Conservation (phyloP, 2,113 vertebrate species). For the Bos javanicus region DNA sequence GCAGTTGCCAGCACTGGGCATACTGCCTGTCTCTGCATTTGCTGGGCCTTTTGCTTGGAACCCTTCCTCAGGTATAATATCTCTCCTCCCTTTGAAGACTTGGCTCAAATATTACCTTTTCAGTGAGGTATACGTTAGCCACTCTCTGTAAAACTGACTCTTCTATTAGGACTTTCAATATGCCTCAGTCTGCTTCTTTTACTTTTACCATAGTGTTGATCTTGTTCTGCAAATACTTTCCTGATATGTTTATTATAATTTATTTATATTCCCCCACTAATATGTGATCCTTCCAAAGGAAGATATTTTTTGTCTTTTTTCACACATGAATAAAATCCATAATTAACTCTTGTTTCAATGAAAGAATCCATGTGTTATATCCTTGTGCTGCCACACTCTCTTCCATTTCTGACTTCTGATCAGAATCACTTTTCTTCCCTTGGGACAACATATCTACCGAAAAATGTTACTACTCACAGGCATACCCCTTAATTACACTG, state of each 20-base stretch:
- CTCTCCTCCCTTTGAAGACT: not conserved
- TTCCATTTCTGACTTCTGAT: not conserved
- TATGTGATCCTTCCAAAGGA: not conserved
- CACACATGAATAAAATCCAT: not conserved
- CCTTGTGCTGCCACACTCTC: not conserved
- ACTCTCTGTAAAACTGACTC: not conserved
- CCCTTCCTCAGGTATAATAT: not conserved
- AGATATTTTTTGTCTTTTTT: not conserved
- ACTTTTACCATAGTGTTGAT: not conserved
- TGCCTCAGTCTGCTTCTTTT: not conserved
- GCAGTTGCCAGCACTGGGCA: rapidly evolving
- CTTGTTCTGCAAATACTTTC: not conserved
- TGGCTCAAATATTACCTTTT: not conserved
- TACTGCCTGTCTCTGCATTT: not conserved
- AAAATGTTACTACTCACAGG: not conserved
- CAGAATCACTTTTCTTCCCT: not conserved
- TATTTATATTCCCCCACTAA: not conserved
- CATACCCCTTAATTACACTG: not conserved
- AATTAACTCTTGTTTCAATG: not conserved
- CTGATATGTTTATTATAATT: not conserved
- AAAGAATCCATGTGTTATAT: not conserved
- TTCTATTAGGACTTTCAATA: not conserved
- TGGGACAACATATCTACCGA: not conserved
- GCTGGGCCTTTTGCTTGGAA: not conserved
- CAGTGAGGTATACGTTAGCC: not conserved